Evolutionary conservation across 2,113 vertebrate species (phyloP).

Genomic region (Motacilla alba): DNA sequence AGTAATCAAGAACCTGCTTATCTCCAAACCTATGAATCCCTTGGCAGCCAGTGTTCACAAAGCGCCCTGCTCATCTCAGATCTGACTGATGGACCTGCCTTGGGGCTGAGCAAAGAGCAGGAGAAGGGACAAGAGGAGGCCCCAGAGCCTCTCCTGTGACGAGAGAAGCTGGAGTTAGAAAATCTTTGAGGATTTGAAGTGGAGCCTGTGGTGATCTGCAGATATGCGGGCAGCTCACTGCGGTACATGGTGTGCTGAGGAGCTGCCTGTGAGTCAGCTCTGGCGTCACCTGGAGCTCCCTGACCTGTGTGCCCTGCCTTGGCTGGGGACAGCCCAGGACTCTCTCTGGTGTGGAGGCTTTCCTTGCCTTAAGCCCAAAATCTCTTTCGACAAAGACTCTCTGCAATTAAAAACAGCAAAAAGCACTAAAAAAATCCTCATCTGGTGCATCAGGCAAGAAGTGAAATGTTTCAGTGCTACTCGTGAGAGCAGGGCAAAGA

Average conservation of each 20-base stretch:
- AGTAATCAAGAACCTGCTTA: background rate
- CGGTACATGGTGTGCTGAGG: fast-evolving
- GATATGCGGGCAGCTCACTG: background rate
- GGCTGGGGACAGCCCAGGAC: fast-evolving
- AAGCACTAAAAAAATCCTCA: background rate
- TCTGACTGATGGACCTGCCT: fast-evolving
- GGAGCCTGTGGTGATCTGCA: background rate
- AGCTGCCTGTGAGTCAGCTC: background rate
- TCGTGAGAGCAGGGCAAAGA: background rate
- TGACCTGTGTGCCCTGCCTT: background rate
- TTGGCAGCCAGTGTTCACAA: background rate
- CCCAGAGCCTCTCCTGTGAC: background rate
- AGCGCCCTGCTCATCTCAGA: fast-evolving
- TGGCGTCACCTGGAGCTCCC: background rate
- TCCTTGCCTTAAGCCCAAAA: background rate
- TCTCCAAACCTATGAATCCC: background rate
- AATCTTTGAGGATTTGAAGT: background rate
- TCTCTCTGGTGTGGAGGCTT: background rate
- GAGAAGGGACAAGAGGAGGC: background rate
- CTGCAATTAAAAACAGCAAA: background rate
- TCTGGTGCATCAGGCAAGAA: background rate
- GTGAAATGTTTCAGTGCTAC: background rate
- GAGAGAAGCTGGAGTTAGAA: background rate
- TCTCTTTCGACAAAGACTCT: background rate
- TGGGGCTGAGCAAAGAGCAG: background rate